Evolutionary conservation across 2,888 invertebrate species (phyloP), one percentile per base, ranked within the genome.

Genomic region (Steinernema scapterisci): DNA sequence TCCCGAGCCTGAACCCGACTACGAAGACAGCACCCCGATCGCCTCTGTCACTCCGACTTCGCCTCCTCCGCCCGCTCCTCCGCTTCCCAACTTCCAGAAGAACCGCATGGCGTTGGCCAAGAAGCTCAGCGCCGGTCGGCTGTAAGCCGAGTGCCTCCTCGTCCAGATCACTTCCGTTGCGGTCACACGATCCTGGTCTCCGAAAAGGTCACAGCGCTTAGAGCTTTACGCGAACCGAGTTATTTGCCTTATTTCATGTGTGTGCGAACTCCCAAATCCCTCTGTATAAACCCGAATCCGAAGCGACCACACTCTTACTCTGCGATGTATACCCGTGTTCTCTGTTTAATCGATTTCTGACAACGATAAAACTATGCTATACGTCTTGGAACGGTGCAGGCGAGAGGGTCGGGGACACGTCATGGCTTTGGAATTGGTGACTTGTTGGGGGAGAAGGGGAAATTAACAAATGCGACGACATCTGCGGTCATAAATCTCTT

Each of bases 1-100:
- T 43, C 77, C 45, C 38, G 72, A 77, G 70, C 73, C 75, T 7
- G 46, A 73, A 44, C 72, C 75, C 52, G 73, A 75, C 63, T 71
- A 70, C 38, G 71, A 76, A 16, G 48, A 76, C 16, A 16, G 23
- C 46, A 16, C 46, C n/a, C 46, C 56, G 27, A 38, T 27, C 25
- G n/a, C 45, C 21, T 11, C 46, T 19, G 51, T 0, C 27, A 70
- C 31, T 1, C 52, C 72, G 0, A 54, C 45, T 13, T 38, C 38
- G 19, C 23, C 23, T 52, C 44, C 72, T 23, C 75, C 75, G 23
- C 72, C 75, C 21, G 75, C 73, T 21, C 75, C 75, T 9, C 75
- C 75, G 6, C 31, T 75, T 23, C 56, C 72, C 11, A 63, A 13
- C 38, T 63, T 63, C 63, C 31, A 54, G 54, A 54, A 54, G 54